Evolutionary conservation across 2,797 vertebrate species (phyloP).

Genomic region (Megalops cyprinoides): DNA sequence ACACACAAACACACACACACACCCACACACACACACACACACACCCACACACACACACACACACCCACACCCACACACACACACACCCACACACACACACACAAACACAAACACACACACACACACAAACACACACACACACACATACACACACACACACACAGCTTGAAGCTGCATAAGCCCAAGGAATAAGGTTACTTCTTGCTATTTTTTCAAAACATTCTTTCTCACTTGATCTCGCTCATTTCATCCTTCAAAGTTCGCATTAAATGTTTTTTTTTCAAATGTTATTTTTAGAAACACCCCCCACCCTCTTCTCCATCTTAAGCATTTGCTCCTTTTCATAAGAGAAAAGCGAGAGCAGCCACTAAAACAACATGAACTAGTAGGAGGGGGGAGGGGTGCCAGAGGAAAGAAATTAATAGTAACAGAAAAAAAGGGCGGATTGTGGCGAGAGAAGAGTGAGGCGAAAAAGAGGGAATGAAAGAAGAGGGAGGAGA

Average conservation of each 20-base stretch:
- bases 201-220: too few relatives aligned
- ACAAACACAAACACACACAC: not conserved
- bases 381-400: not conserved
- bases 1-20: conserved; percentile 12
- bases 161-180: conserved; percentile 6
- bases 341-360: conserved; percentile 39
- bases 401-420: conserved; percentile 31
- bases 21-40: too few relatives aligned
- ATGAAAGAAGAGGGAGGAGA: conserved; percentile 42
- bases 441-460: conserved; percentile 31
- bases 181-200: not conserved
- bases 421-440: conserved; percentile 38
- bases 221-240: not conserved
- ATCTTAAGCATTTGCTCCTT: conserved; percentile 7
- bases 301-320: conserved; percentile 1
- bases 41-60: not conserved
- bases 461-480: conserved; percentile 30
- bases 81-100: too few relatives aligned
- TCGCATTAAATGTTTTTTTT: not conserved
- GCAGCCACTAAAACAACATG: conserved; percentile 37
- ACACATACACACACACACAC: conserved; percentile 12
- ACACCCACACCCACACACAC: not conserved
- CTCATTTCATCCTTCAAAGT: not conserved
- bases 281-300: conserved; percentile 38
- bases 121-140: not conserved